phyloP scores from a whole-genome alignment of 1,140 invertebrate species.

The Yoshiicerus persimilis region DNA sequence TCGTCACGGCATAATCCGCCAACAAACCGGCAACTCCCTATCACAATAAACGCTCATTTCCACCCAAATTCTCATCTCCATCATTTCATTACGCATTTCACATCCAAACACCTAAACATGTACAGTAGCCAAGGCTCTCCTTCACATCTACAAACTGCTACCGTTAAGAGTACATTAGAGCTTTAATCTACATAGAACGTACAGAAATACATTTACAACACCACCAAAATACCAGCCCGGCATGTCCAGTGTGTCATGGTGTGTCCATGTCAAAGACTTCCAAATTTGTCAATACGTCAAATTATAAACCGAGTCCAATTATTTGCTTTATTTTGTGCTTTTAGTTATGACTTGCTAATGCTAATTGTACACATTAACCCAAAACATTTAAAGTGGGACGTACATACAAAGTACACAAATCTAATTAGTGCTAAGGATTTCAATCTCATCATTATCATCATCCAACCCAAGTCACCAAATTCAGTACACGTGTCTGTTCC shows the following conservation, averaged over 20 bases:
- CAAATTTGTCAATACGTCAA: not conserved
- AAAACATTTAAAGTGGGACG: too few relatives aligned
- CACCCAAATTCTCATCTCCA: not conserved
- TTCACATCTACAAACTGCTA: not conserved
- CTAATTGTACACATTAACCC: too few relatives aligned
- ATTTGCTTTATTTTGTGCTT: too few relatives aligned
- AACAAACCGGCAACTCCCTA: slow-evolving; percentile 64
- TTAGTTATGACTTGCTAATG: too few relatives aligned
- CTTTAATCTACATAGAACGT: too few relatives aligned
- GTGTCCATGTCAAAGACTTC: not conserved
- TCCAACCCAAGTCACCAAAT: not conserved
- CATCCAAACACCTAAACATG: too few relatives aligned
- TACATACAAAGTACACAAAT: too few relatives aligned
- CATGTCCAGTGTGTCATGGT: not conserved
- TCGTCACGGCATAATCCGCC: slow-evolving; percentile 67
- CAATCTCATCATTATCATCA: not conserved
- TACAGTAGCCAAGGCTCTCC: not conserved
- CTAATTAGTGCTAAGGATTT: not conserved
- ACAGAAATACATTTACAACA: not conserved
- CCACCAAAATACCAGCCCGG: not conserved
- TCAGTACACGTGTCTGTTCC: not conserved
- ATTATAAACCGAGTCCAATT: not conserved
- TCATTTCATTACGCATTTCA: not conserved
- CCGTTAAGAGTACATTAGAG: not conserved
- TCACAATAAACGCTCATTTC: slow-evolving; percentile 15